Percentiles rank a stretch among this genome's conserved stretches.
Conservation (phyloP, 2,113 vertebrate genomes). For the Hippolais icterina region DNA sequence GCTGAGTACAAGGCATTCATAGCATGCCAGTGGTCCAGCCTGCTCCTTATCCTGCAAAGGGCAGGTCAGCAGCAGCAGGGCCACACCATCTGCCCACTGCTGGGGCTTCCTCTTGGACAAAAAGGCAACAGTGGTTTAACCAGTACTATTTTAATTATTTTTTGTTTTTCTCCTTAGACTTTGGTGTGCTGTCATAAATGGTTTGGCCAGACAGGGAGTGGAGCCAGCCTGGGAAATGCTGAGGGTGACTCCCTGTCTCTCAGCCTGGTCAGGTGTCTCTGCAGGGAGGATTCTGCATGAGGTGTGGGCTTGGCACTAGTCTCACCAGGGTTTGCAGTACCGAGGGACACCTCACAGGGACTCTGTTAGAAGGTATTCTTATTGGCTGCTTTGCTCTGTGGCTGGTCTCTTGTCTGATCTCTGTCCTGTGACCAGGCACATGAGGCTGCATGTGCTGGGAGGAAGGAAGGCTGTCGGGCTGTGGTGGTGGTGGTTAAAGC, state of each 20-base stretch:
- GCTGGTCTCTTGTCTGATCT: background rate
- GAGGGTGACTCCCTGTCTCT: background rate
- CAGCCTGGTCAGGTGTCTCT: fast-evolving
- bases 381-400: background rate
- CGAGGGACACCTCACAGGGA: fast-evolving
- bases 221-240: background rate
- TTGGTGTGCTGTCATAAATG: background rate
- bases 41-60: background rate
- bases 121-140: background rate
- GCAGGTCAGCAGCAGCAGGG: background rate
- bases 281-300: background rate
- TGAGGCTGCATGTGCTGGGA: background rate
- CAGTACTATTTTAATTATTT: background rate
- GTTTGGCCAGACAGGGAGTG: background rate
- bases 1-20: background rate
- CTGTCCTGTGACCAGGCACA: background rate
- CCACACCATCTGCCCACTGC: background rate
- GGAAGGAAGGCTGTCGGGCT: background rate
- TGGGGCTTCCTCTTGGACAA: background rate
- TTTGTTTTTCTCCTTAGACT: background rate
- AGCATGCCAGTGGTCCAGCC: background rate
- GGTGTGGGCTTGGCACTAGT: background rate
- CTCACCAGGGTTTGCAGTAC: background rate
- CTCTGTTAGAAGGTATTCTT: background rate
- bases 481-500: background rate